phyloP scores from a whole-genome alignment of 2,113 vertebrate genomes.

The Boulengeromyrus knoepffleri region DNA sequence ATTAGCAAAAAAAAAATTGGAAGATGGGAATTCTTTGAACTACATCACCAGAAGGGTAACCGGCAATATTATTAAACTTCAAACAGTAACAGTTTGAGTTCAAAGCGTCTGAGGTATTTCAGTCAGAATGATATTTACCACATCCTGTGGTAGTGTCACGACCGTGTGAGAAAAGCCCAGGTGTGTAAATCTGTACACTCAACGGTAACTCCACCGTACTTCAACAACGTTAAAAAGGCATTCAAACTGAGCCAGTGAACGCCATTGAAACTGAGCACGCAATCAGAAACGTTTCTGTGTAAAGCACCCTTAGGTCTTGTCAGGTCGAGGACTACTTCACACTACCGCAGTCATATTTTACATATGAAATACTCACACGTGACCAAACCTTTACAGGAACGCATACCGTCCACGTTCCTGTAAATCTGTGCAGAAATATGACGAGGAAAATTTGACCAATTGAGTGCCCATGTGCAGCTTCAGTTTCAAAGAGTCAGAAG shows the following conservation, averaged over 20 bases:
- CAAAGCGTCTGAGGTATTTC: not conserved
- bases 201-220: not conserved
- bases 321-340: not conserved
- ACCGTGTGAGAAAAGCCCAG: not conserved
- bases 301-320: not conserved
- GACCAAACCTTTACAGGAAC: not conserved
- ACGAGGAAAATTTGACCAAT: not conserved
- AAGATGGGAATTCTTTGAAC: not conserved
- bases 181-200: not conserved
- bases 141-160: not conserved
- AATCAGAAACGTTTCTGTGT: not conserved
- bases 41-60: constrained; percentile 11
- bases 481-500: too few species aligned
- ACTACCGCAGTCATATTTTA: not conserved
- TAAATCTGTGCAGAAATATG: not conserved
- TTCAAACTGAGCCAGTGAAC: not conserved
- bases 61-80: constrained; percentile 7
- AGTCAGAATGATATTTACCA: not conserved
- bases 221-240: not conserved
- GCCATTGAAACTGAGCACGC: not conserved
- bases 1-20: not conserved
- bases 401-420: not conserved
- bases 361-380: not conserved
- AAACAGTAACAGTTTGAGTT: constrained; percentile 2
- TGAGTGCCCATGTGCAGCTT: not conserved